phyloP scores from a whole-genome alignment of 2,888 invertebrate species.

The Epistrophe eligans region DNA sequence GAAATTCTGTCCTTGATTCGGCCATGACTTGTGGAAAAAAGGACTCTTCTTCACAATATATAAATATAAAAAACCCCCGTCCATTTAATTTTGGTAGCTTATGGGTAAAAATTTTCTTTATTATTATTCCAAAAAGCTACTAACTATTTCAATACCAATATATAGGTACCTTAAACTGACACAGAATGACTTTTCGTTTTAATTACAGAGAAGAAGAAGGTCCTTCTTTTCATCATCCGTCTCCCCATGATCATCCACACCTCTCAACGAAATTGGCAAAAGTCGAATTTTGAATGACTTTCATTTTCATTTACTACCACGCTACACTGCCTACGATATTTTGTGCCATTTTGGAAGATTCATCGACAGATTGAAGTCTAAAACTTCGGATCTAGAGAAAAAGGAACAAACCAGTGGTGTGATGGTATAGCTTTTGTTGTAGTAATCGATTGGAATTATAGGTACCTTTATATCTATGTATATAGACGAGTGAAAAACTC shows the following conservation, averaged over 20 bases:
- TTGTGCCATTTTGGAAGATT: conserved; percentile 36
- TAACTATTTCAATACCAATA: conserved; percentile 26
- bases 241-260: neutral
- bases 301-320: conserved; percentile 54
- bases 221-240: conserved; percentile 1
- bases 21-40: conserved; percentile 38
- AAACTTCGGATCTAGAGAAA: neutral
- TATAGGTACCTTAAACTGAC: conserved; percentile 40
- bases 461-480: too few species aligned
- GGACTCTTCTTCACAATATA: conserved; percentile 16
- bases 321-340: conserved; percentile 41
- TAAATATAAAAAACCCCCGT: conserved; percentile 4
- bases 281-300: conserved; percentile 71
- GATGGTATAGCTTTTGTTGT: neutral
- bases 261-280: conserved; percentile 55
- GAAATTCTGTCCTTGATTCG: conserved; percentile 41
- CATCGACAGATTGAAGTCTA: conserved; percentile 39
- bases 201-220: conserved; percentile 55
- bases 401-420: neutral
- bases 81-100: neutral
- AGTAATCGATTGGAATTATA: conserved; percentile 19
- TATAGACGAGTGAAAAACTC: neutral
- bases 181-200: conserved; percentile 74
- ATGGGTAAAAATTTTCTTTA: conserved; percentile 32
- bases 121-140: conserved; percentile 47